Conservation (phyloP, 2,113 vertebrate species). For the Gobius niger region DNA sequence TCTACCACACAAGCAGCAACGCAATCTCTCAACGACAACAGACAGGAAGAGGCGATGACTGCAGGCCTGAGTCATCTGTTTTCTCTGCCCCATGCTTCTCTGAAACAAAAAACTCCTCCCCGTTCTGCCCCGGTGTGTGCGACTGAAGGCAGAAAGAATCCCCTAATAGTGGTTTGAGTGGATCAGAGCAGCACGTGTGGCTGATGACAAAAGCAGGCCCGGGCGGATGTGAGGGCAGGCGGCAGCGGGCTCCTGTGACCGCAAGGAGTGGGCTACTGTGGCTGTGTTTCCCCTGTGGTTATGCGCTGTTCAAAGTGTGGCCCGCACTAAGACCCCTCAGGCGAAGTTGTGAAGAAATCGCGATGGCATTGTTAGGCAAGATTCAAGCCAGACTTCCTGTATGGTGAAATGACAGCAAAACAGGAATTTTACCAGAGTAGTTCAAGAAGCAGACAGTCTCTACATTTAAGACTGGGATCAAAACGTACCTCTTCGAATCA, state of each 20-base stretch:
- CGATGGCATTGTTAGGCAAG: slow-evolving; percentile 34
- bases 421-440: not conserved
- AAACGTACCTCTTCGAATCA: too few relatives aligned
- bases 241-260: slow-evolving; percentile 46
- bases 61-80: slow-evolving; percentile 78
- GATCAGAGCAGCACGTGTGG: slow-evolving; percentile 64
- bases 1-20: slow-evolving; percentile 3
- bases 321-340: slow-evolving; percentile 12
- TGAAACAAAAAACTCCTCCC: slow-evolving; percentile 46
- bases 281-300: slow-evolving; percentile 53
- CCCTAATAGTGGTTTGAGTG: slow-evolving; percentile 56
- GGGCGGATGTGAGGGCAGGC: slow-evolving; percentile 51
- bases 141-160: not conserved
- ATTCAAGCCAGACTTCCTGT: slow-evolving; percentile 31
- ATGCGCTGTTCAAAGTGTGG: slow-evolving; percentile 34
- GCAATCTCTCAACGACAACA: slow-evolving; percentile 31
- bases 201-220: slow-evolving; percentile 63
- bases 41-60: slow-evolving; percentile 68
- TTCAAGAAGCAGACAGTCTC: too few relatives aligned
- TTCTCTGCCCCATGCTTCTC: slow-evolving; percentile 62
- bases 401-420: slow-evolving; percentile 38
- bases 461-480: too few relatives aligned
- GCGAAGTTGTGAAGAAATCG: slow-evolving; percentile 44
- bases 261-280: slow-evolving; percentile 47
- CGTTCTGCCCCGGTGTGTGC: slow-evolving; percentile 48